Evolutionary conservation across 1,140 invertebrate genomes (phyloP).

Genomic region (Macrostomum lignano): DNA sequence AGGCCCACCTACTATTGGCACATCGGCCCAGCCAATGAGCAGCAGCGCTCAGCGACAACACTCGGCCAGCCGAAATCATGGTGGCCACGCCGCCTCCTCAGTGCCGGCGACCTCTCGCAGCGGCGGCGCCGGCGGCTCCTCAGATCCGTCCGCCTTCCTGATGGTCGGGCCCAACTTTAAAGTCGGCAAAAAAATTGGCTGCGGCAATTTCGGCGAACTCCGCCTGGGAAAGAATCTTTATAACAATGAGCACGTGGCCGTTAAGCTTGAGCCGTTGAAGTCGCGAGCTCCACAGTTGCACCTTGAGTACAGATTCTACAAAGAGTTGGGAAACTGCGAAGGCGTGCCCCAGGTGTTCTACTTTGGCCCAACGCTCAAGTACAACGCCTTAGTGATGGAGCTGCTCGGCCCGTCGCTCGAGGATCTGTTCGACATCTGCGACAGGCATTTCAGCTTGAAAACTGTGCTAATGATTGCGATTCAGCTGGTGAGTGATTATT

Average conservation of each 20-base stretch:
- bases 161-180: constrained; percentile 99
- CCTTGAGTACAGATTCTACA: constrained; percentile 99
- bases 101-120: no score
- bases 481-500: no score
- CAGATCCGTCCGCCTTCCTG: constrained; percentile 30
- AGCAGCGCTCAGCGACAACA: no score
- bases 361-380: no score
- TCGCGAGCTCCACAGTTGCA: constrained; percentile 97
- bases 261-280: constrained; percentile 99
- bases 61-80: no score
- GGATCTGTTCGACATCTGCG: constrained; percentile 10
- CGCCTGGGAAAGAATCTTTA: constrained; percentile 91
- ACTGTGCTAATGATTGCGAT: constrained; percentile 55
- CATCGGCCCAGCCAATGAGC: no score
- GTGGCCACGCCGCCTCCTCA: no score
- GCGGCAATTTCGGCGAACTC: constrained; percentile 96
- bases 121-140: no score
- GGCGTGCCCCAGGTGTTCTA: no score
- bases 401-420: constrained; percentile 11
- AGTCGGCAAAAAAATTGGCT: constrained; percentile 98
- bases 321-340: constrained; percentile 88
- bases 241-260: constrained; percentile 99
- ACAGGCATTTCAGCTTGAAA: constrained; percentile 9
- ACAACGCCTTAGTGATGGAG: constrained; percentile 13
- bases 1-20: no score